Conservation (phyloP, 2,797 vertebrate genomes). For the Leptoclinus maculatus region DNA sequence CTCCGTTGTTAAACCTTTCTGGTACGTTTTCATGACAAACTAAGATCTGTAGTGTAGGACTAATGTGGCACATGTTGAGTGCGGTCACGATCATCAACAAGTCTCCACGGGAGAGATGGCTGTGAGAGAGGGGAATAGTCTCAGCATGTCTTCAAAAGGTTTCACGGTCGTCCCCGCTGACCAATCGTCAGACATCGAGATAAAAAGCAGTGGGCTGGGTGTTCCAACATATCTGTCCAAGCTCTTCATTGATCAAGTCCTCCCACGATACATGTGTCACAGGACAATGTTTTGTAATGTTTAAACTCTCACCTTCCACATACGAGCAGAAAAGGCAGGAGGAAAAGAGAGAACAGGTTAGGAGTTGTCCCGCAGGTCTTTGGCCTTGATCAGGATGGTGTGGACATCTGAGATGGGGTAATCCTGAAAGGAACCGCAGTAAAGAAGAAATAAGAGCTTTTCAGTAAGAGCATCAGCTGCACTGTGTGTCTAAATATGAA, state of each 20-base stretch:
- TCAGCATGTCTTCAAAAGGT: constrained; percentile 27
- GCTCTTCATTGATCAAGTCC: constrained; percentile 36
- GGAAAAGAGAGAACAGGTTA: constrained; percentile 72
- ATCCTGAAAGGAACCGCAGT: constrained; percentile 82
- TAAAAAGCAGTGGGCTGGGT: constrained; percentile 46
- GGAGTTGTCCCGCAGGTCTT: constrained; percentile 93
- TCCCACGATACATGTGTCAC: constrained; percentile 33
- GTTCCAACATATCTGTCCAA: constrained; percentile 19
- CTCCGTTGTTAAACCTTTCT: constrained; percentile 24
- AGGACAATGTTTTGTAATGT: constrained; percentile 26
- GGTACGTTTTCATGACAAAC: constrained; percentile 19
- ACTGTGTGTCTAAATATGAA: background rate
- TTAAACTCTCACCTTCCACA: constrained; percentile 49
- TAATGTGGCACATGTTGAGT: constrained; percentile 48
- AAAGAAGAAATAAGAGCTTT: background rate
- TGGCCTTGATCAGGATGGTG: constrained; percentile 94
- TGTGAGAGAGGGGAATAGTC: constrained; percentile 41
- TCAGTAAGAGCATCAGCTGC: background rate
- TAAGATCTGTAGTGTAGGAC: constrained; percentile 40
- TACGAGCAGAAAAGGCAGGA: constrained; percentile 34
- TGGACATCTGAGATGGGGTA: constrained; percentile 97
- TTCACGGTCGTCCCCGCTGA: constrained; percentile 34
- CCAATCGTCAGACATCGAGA: constrained; percentile 30
- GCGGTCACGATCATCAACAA: constrained; percentile 55
- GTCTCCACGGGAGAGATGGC: constrained; percentile 66